Conservation (phyloP, 2,113 vertebrate genomes). For the Pitta sordida region DNA sequence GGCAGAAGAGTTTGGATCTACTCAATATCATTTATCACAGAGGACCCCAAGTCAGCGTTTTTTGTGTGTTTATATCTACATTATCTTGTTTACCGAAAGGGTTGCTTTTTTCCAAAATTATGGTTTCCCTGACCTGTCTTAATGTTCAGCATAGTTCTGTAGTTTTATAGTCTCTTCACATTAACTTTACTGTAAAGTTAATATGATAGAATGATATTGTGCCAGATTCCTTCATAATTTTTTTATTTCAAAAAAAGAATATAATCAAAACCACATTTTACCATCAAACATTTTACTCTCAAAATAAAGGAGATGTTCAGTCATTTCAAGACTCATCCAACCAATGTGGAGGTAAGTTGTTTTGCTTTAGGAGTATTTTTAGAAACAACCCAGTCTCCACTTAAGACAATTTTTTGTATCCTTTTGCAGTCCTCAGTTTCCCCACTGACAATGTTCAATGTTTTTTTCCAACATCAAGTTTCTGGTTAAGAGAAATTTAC, state of each 20-base stretch:
- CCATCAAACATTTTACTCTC: not conserved
- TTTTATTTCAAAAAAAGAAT: not conserved
- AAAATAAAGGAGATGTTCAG: not conserved
- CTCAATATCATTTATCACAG: not conserved
- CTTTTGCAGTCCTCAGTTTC: not conserved
- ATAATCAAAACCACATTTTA: not conserved
- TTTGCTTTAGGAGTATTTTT: not conserved
- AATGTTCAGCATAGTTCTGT: not conserved
- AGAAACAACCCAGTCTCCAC: not conserved
- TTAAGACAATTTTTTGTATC: not conserved
- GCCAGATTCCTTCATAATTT: slow-evolving; percentile 46
- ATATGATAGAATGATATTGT: slow-evolving; percentile 42
- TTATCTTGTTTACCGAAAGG: not conserved
- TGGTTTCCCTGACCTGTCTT: not conserved
- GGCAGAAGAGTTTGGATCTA: not conserved
- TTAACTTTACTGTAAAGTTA: slow-evolving; percentile 51
- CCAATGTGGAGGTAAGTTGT: not conserved
- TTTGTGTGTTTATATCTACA: not conserved
- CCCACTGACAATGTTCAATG: not conserved
- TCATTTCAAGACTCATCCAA: not conserved
- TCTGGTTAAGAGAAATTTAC: not conserved
- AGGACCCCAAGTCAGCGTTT: not conserved
- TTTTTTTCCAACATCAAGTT: not conserved
- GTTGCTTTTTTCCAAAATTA: not conserved
- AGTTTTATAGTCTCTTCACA: slow-evolving; percentile 35